Conservation (phyloP, 2,888 invertebrate genomes). For the Aleiodes alternator region DNA sequence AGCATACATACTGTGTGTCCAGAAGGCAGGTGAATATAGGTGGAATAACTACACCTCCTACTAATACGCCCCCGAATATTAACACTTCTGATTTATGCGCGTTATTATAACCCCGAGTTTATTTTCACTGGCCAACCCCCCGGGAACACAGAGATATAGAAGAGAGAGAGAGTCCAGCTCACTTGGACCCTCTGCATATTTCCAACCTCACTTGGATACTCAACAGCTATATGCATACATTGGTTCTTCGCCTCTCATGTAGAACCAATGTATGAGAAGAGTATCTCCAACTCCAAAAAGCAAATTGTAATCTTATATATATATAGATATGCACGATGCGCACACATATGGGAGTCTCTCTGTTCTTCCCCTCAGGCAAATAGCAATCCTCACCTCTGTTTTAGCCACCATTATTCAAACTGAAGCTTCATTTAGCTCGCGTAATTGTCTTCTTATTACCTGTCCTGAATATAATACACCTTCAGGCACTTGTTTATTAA, state of each 20-base stretch:
- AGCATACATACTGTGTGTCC: conserved; percentile 12
- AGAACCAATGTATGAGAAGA: not conserved
- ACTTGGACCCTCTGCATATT: not conserved
- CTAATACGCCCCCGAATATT: conserved; percentile 74
- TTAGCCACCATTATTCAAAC: conserved; percentile 44
- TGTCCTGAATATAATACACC: conserved; percentile 41
- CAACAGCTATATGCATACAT: not conserved
- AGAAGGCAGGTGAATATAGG: conserved; percentile 56
- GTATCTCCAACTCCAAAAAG: conserved; percentile 23
- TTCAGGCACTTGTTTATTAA: conserved; percentile 39
- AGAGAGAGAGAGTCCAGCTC: too few relatives aligned
- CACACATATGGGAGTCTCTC: not conserved
- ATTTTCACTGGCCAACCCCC: conserved; percentile 61
- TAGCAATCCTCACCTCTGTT: conserved; percentile 39
- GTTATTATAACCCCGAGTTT: conserved; percentile 73
- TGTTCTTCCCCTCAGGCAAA: conserved; percentile 28
- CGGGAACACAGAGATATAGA: not conserved
- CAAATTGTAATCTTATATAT: conserved; percentile 48
- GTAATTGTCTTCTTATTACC: conserved; percentile 50
- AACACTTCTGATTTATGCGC: conserved; percentile 74
- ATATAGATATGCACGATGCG: too few relatives aligned
- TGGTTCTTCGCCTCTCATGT: conserved; percentile 11
- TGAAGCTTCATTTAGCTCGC: conserved; percentile 45
- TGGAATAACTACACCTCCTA: conserved; percentile 65
- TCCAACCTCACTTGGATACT: conserved; percentile 5